Evolutionary conservation across 2,797 vertebrate genomes (phyloP).

Genomic region (Microhierax caerulescens): DNA sequence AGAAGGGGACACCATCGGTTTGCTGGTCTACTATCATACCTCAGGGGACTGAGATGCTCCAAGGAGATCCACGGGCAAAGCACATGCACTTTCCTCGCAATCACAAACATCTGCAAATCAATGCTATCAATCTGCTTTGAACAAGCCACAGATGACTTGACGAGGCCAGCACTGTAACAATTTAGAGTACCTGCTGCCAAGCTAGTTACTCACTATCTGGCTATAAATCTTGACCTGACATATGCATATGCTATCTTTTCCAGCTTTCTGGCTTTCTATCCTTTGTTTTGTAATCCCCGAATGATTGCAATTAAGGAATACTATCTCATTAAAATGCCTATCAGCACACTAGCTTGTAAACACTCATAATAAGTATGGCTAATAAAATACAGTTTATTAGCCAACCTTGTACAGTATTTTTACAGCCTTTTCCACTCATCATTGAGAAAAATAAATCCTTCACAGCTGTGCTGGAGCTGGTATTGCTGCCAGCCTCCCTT

Average conservation of each 20-base stretch:
- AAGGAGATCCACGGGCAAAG: neutral
- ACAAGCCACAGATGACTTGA: slow-evolving; percentile 50
- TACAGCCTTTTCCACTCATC: slow-evolving; percentile 22
- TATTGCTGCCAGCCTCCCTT: neutral
- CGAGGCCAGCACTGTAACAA: slow-evolving; percentile 17
- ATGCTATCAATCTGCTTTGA: slow-evolving; percentile 58
- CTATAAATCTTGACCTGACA: slow-evolving; percentile 68
- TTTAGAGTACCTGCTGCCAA: slow-evolving; percentile 55
- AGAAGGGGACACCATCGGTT: rapidly evolving
- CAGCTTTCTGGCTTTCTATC: slow-evolving; percentile 24
- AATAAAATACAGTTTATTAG: slow-evolving; percentile 56
- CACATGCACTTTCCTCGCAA: neutral
- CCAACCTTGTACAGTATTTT: slow-evolving; percentile 35
- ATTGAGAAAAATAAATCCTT: slow-evolving; percentile 54
- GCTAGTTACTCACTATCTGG: slow-evolving; percentile 32
- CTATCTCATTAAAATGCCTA: slow-evolving; percentile 36
- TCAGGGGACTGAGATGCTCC: neutral
- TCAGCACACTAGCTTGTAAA: slow-evolving; percentile 38
- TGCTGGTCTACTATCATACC: neutral
- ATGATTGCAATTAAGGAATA: slow-evolving; percentile 17
- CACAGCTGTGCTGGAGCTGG: neutral
- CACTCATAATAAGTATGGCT: slow-evolving; percentile 15
- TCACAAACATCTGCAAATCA: slow-evolving; percentile 10
- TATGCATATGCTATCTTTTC: slow-evolving; percentile 29
- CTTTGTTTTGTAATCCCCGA: slow-evolving; percentile 42